Conservation (phyloP, 2,797 vertebrate genomes). For the Geranospiza caerulescens region DNA sequence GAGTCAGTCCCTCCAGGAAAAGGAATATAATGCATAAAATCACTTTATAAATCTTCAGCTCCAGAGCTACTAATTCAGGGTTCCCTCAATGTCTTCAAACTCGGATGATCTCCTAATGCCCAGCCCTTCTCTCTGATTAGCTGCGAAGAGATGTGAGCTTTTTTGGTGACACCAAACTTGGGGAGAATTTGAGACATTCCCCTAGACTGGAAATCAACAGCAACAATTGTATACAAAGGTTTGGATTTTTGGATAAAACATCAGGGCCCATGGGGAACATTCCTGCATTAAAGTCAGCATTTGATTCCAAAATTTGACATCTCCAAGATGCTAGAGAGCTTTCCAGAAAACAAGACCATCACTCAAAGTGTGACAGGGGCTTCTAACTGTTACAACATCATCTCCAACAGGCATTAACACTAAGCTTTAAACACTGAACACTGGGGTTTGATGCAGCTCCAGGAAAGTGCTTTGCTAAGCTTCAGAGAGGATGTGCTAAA, state of each 20-base stretch:
- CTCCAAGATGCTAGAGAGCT: constrained; percentile 37
- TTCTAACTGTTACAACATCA: constrained; percentile 38
- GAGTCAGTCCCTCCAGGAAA: background rate
- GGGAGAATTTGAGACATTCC: background rate
- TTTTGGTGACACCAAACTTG: background rate
- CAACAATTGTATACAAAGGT: constrained; percentile 18
- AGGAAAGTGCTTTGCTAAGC: constrained; percentile 27
- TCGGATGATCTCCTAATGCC: background rate
- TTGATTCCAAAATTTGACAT: constrained; percentile 45
- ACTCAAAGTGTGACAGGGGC: constrained; percentile 34
- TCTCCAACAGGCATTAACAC: constrained; percentile 19
- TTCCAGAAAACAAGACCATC: constrained; percentile 60
- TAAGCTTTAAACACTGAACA: background rate
- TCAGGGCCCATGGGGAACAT: background rate
- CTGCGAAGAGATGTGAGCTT: background rate
- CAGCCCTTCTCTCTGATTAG: background rate
- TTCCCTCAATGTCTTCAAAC: background rate
- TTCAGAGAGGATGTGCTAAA: constrained; percentile 17
- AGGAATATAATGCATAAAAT: background rate
- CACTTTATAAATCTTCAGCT: background rate
- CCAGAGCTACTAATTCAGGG: background rate
- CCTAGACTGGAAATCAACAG: background rate
- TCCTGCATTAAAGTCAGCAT: background rate
- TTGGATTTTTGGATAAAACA: constrained; percentile 26
- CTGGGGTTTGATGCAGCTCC: constrained; percentile 20